phyloP scores from a whole-genome alignment of 2,113 vertebrate genomes.

The Lophura nycthemera region DNA sequence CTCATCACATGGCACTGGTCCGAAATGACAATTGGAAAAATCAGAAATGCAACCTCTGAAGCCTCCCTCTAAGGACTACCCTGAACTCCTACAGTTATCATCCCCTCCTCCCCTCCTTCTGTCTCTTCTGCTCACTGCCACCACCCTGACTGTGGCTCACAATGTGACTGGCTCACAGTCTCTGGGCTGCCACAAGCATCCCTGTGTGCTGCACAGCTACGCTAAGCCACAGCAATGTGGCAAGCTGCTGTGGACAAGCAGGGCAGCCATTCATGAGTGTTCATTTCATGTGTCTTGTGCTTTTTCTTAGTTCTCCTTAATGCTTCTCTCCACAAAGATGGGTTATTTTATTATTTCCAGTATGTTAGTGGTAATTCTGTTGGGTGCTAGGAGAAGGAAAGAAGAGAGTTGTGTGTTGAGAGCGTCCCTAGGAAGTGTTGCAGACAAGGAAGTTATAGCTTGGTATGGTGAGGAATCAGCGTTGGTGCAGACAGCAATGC shows the following conservation, averaged over 20 bases:
- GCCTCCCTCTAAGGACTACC: neutral
- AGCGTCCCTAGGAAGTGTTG: neutral
- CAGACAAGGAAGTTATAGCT: neutral
- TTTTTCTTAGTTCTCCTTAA: neutral
- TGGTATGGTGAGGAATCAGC: neutral
- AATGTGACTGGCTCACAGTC: rapidly evolving
- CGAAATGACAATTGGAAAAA: neutral
- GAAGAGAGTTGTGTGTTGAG: neutral
- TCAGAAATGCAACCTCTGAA: neutral
- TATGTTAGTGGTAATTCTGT: neutral
- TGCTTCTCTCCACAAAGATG: neutral
- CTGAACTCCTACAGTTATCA: neutral
- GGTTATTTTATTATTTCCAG: neutral
- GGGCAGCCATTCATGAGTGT: too few relatives aligned
- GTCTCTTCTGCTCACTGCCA: neutral
- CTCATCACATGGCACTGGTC: rapidly evolving
- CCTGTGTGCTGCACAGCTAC: rapidly evolving
- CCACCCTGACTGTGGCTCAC: neutral
- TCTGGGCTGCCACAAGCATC: rapidly evolving
- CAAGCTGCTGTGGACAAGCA: rapidly evolving
- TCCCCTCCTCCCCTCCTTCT: neutral
- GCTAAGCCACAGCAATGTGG: neutral
- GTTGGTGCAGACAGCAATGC: neutral
- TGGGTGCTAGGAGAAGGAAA: neutral
- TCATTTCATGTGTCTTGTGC: neutral